Evolutionary conservation across 2,888 invertebrate genomes (phyloP), one percentile per base, ranked within the genome.

Genomic region (Pemphredon lugubris): DNA sequence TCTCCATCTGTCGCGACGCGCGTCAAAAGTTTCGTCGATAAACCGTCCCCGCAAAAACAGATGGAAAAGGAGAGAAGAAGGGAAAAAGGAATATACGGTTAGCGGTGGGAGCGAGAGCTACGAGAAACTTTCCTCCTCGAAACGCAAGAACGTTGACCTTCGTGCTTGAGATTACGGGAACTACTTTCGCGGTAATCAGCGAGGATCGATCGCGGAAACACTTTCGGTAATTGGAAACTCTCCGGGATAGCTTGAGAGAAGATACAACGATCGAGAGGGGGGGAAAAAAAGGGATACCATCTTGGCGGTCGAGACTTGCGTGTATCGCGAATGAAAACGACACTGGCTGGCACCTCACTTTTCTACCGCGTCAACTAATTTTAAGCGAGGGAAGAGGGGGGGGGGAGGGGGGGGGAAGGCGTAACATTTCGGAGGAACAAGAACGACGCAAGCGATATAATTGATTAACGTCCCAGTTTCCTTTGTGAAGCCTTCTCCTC

Each of bases 391-490:
- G 7, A 42, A 23, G 44, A 23, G 9, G 9, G 30, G 26, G 11
- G 50, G 32, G 16, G 14, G 11, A 23, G 14, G 13, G n/a, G n/a
- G 44, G 20, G 9, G 9, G 30, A 34, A 7, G 50, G 32, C 14
- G 14, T 4, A 23, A n/a, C n/a, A n/a, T 44, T 21, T 20, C 21
- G 14, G 2, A 14, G 2, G 14, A 11, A 16, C 37, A 9, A 14
- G 21, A 63, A 39, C n/a, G 16, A 42, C 20, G 44, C 45, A 44
- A 7, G 7, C 50, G 42, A 9, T 23, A 47, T 47, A 58, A 68
- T 63, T 69, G 65, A 65, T 69, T 65, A 59, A 65, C 48, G 61
- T 66, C 20, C 53, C 47, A 51, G 51, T 61, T 61, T 61, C 40
- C 57, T 67, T 53, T 67, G 47, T 48, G n/a, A n/a, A n/a, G 44